Evolutionary conservation across 2,888 invertebrate species (phyloP).

Genomic region (Cephus sareptanus): DNA sequence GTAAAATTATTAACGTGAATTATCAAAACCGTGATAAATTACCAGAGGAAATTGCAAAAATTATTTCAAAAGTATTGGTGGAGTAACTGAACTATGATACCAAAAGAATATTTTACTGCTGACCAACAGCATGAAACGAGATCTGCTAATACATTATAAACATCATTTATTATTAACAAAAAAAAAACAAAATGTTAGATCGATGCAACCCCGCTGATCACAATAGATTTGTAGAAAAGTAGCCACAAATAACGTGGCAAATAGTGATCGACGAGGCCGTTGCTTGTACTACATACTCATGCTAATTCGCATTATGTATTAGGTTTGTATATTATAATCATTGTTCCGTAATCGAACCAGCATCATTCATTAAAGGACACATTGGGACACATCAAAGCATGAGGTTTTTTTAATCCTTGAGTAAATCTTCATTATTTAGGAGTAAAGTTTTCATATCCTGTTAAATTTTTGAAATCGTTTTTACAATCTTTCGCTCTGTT

Average conservation of each 20-base stretch:
- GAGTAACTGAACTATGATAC: constrained; percentile 13
- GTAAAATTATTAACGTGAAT: constrained; percentile 42
- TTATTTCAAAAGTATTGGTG: constrained; percentile 23
- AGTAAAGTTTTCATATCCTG: neutral
- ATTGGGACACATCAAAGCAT: constrained; percentile 17
- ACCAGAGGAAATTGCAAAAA: constrained; percentile 32
- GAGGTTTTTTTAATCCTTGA: neutral
- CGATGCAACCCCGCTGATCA: constrained; percentile 45
- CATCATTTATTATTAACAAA: constrained; percentile 58
- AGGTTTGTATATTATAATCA: constrained; percentile 40
- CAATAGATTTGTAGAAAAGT: constrained; percentile 55
- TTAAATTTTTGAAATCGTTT: constrained; percentile 33
- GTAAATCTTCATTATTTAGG: neutral
- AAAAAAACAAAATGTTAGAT: constrained; percentile 49
- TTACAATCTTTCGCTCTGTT: neutral
- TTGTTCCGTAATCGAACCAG: constrained; percentile 33
- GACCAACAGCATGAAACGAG: constrained; percentile 6
- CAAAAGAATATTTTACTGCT: constrained; percentile 1
- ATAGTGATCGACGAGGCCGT: constrained; percentile 45
- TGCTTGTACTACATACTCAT: constrained; percentile 47
- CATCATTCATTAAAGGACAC: constrained; percentile 43
- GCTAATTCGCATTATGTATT: constrained; percentile 41
- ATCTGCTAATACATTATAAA: constrained; percentile 48
- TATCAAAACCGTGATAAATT: constrained; percentile 40
- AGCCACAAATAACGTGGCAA: constrained; percentile 52